phyloP scores from a whole-genome alignment of 2,888 invertebrate species.

The Lobophora halterata region DNA sequence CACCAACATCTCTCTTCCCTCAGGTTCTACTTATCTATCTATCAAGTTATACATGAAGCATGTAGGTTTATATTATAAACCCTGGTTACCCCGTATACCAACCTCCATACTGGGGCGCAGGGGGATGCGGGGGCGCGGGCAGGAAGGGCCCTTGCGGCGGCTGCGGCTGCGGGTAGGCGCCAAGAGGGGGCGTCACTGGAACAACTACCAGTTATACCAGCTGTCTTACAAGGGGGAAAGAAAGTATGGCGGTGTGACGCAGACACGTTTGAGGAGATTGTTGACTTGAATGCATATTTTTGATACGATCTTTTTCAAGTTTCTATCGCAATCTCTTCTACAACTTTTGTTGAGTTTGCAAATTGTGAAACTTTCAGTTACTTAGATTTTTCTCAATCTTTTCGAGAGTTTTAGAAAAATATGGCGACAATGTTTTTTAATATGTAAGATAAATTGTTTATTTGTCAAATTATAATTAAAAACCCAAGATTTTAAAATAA shows the following conservation, averaged over 20 bases:
- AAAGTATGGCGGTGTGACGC: slow-evolving; percentile 1
- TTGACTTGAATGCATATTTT: too few species aligned
- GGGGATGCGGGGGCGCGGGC: slow-evolving; percentile 84
- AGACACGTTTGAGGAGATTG: neutral
- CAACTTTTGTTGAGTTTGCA: too few species aligned
- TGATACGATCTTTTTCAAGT: too few species aligned
- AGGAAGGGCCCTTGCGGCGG: slow-evolving; percentile 82
- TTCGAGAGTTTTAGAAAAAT: too few species aligned
- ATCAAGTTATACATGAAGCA: neutral
- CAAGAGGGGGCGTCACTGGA: slow-evolving; percentile 77
- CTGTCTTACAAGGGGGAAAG: neutral
- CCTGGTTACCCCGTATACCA: slow-evolving; percentile 22
- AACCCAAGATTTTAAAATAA: too few species aligned
- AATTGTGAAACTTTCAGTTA: too few species aligned
- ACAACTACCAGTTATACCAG: slow-evolving; percentile 47
- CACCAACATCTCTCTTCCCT: neutral
- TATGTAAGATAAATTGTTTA: too few species aligned
- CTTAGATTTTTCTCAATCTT: too few species aligned
- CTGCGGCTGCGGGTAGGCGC: slow-evolving; percentile 82
- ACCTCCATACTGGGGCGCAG: slow-evolving; percentile 78
- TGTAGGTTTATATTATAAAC: too few species aligned
- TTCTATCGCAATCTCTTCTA: too few species aligned
- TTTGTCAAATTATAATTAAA: too few species aligned
- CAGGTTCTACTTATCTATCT: neutral
- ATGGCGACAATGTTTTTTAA: too few species aligned